Evolutionary conservation across 2,888 invertebrate genomes (phyloP).

Genomic region (Synanthedon andrenaeformis): DNA sequence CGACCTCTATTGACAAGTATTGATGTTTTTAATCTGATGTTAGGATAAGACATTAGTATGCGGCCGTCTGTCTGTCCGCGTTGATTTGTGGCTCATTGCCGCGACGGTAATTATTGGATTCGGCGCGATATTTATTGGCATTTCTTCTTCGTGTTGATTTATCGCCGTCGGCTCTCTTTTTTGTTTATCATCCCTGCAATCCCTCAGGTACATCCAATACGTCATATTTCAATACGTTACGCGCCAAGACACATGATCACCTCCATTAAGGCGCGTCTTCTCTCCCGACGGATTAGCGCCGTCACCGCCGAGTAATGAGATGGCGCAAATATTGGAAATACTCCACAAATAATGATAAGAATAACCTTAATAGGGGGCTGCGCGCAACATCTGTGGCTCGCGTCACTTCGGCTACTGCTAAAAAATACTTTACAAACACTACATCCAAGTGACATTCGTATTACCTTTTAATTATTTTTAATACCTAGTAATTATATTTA

Average conservation of each 20-base stretch:
- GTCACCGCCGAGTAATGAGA: conserved; percentile 57
- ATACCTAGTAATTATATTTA: no score
- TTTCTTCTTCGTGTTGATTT: conserved; percentile 62
- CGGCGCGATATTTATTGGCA: conserved; percentile 64
- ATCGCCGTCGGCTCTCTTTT: conserved; percentile 50
- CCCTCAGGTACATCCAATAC: conserved; percentile 56
- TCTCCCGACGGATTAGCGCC: conserved; percentile 65
- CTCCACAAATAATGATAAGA: conserved; percentile 50
- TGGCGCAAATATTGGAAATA: conserved; percentile 62
- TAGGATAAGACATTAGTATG: conserved; percentile 68
- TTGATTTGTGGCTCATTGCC: conserved; percentile 61
- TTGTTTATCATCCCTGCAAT: conserved; percentile 48
- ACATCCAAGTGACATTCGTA: no score
- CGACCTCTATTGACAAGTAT: conserved; percentile 68
- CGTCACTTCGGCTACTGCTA: conserved; percentile 39
- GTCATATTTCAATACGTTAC: conserved; percentile 64
- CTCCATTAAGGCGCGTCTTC: conserved; percentile 52
- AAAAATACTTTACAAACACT: no score
- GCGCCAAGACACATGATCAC: conserved; percentile 64
- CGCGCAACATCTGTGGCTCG: conserved; percentile 35
- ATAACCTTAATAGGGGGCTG: conserved; percentile 27
- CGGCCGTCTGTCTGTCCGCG: conserved; percentile 40
- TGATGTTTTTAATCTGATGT: conserved; percentile 71
- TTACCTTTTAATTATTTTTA: no score
- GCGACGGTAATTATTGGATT: conserved; percentile 62